These are phyloP conservation scores for Mimumesa dahlbomi DNA, from an alignment of 2,888 invertebrate species.

Conservation along the genomic window DNA sequence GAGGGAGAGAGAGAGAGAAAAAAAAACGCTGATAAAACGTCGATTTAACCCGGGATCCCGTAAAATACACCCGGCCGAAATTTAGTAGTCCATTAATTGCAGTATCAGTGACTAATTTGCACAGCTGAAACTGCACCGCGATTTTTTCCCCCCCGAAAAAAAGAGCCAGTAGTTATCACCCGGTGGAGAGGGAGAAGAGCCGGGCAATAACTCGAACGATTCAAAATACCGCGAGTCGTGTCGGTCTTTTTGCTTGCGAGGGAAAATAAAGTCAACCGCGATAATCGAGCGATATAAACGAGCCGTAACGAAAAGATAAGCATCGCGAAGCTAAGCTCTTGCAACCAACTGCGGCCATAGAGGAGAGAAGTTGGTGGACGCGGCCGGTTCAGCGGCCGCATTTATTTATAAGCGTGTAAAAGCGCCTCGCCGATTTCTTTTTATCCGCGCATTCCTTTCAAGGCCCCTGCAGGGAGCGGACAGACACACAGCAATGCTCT, in stretches of 20 bases:
- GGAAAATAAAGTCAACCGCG: neutral
- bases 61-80: constrained; percentile 3
- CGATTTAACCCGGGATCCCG: neutral
- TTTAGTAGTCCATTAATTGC: constrained; percentile 6
- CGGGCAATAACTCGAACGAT: no score
- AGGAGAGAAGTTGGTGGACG: neutral
- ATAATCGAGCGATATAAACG: constrained; percentile 24
- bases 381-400: constrained; percentile 43
- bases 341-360: neutral
- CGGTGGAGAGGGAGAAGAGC: neutral
- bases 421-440: constrained; percentile 71
- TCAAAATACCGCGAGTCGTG: no score
- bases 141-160: neutral
- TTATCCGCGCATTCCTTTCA: constrained; percentile 72
- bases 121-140: neutral
- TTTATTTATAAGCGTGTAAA: constrained; percentile 67
- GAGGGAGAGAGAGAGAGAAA: no score
- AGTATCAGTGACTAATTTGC: constrained; percentile 4
- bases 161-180: no score
- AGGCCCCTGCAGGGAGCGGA: constrained; percentile 67
- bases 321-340: constrained; percentile 4
- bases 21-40: neutral
- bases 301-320: constrained; percentile 24
- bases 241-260: neutral
- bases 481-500: constrained; percentile 22